Conservation (phyloP, 2,113 vertebrate species). For the Saguinus midas region DNA sequence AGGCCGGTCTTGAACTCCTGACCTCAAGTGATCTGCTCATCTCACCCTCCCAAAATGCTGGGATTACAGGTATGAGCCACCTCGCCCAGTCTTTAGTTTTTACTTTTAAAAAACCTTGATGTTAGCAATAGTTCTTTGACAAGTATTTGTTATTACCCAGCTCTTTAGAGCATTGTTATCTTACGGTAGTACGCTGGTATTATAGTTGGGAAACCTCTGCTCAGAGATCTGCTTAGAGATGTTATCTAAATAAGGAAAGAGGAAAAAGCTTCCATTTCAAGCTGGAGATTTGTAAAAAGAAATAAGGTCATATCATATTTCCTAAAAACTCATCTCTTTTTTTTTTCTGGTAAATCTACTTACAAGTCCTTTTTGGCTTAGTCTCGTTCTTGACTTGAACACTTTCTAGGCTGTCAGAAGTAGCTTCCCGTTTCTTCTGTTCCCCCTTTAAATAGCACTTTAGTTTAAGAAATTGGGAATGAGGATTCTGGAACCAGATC, state of each 20-base stretch:
- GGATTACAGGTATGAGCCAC: too few relatives aligned
- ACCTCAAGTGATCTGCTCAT: too few relatives aligned
- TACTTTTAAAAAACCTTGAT: constrained; percentile 20
- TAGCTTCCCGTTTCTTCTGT: background rate
- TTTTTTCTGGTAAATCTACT: background rate
- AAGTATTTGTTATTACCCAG: background rate
- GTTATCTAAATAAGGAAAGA: background rate
- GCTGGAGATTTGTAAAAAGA: background rate
- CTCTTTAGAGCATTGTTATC: background rate
- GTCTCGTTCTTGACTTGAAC: background rate
- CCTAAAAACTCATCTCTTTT: background rate
- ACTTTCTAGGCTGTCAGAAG: background rate
- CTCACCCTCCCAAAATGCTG: too few relatives aligned
- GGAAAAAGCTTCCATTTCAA: background rate
- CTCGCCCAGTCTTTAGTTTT: background rate
- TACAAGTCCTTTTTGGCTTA: background rate
- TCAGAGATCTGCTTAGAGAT: background rate
- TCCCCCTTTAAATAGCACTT: background rate
- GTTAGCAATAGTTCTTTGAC: background rate
- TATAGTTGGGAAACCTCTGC: constrained; percentile 9
- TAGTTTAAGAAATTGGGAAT: constrained; percentile 4
- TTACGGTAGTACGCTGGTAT: background rate
- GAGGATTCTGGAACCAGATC: background rate
- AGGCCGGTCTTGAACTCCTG: too few relatives aligned
- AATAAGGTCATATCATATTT: background rate